A percentile compares a stretch with the other conserved stretches of the same genome.
Evolutionary conservation across 2,113 vertebrate species (phyloP).

Genomic region (Nesoenas mayeri): DNA sequence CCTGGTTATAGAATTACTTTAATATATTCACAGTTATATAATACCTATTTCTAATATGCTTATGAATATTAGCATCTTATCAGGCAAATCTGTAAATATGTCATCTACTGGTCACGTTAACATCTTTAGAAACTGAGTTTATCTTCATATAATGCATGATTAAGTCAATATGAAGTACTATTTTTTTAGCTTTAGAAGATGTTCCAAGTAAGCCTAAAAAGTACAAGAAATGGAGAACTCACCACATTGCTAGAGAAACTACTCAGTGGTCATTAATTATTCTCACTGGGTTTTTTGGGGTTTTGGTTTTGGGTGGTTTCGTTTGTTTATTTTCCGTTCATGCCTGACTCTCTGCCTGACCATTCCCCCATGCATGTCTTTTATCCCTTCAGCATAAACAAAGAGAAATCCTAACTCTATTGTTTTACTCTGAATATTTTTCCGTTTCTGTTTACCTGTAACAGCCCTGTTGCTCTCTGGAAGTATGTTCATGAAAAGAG

Average conservation of each 20-base stretch:
- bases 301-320: neutral
- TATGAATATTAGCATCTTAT: neutral
- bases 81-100: neutral
- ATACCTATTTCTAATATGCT: neutral
- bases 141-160: neutral
- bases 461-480: neutral
- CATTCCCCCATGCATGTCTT: neutral
- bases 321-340: neutral
- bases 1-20: neutral
- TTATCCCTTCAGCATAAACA: neutral
- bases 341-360: neutral
- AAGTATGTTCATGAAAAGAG: accelerated
- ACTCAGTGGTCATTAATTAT: neutral
- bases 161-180: neutral
- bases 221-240: neutral
- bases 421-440: neutral
- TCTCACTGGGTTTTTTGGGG: neutral
- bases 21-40: neutral
- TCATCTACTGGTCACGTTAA: neutral
- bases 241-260: neutral
- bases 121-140: neutral
- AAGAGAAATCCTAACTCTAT: neutral
- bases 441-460: neutral
- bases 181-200: neutral
- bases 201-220: neutral